phyloP scores from a whole-genome alignment of 2,888 invertebrate species.

The Lapara coniferarum region DNA sequence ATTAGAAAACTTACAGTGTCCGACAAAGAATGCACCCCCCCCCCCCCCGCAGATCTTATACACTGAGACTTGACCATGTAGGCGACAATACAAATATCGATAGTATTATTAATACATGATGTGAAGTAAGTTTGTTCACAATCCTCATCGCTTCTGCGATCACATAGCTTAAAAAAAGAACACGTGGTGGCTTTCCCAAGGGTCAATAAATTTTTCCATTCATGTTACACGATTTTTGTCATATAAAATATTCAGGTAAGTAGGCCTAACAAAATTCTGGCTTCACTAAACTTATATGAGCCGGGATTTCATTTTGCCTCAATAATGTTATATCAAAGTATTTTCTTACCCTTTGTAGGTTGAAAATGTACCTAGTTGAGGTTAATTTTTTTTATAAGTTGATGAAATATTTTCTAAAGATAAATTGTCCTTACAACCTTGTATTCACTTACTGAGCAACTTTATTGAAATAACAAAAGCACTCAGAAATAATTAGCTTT shows the following conservation, averaged over 20 bases:
- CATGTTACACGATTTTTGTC: conserved; percentile 14
- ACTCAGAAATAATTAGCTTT: no score
- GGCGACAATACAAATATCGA: neutral
- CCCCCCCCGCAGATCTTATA: neutral
- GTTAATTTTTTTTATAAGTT: no score
- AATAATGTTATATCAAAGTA: no score
- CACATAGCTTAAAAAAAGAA: neutral
- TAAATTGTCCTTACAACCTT: no score
- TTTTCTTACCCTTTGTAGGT: no score
- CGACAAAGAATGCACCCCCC: neutral
- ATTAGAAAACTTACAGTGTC: neutral
- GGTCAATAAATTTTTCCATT: conserved; percentile 19
- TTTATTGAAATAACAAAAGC: no score
- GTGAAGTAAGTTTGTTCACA: neutral
- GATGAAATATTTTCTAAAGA: no score
- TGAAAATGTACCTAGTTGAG: no score
- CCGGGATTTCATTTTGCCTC: neutral
- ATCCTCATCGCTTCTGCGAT: neutral
- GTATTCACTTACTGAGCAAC: no score
- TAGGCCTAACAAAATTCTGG: conserved; percentile 16
- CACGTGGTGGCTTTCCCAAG: conserved; percentile 16
- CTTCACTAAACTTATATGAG: conserved; percentile 28
- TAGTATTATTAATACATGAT: neutral
- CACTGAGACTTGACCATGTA: neutral
- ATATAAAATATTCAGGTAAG: conserved; percentile 23